Base-by-base conservation (phyloP, 1,140 invertebrate genomes). In the Bombyx mandarina region DNA sequence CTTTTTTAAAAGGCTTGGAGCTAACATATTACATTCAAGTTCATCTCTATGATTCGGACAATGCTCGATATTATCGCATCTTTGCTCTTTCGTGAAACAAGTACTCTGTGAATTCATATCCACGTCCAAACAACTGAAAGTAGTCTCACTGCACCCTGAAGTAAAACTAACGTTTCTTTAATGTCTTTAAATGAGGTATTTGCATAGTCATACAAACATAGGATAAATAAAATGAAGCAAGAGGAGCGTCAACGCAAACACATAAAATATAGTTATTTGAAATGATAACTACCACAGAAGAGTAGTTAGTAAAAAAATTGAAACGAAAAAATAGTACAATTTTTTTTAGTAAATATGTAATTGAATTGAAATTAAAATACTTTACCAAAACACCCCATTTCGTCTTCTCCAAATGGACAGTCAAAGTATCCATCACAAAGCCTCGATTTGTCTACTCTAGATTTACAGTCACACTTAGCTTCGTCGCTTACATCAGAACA, bases 401-500 rank as follows among this genome's bases (percentile, higher is more conserved):
- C 95, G 71, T 96, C 95, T 85, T 94, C 93, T 7, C 92, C 93
- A 69, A 90, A 89, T 0, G 92, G 92, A 71, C 92, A 95, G 71
- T 96, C 94, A 44, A 91, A 91, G 64, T 93, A 95, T 26, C 93
- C 93, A 84, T 98, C 96, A 79, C 96, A 98, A 0, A 93, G 63
- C 62, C 92, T 89, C 6, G 89, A 78, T 60, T 86, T 87, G 10
- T 89, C 86, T 12, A 96, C 88, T 42, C 94, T 90, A 26, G 91
- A 77, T 57, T 87, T 90, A 66, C 94, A 96, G 3, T 91, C 89
- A 69, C 96, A 97, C 50, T 88, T 88, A 0, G 82, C 82, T 85
- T 98, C 96, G 75, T 98, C 96, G 63, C 93, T 95, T 6, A 90
- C 92, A 77, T 97, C 96, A 9, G 80, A 68, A 78, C 96, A 98